Base-by-base conservation (phyloP, 1,140 invertebrate species). In the Ptiloglossa arizonensis region DNA sequence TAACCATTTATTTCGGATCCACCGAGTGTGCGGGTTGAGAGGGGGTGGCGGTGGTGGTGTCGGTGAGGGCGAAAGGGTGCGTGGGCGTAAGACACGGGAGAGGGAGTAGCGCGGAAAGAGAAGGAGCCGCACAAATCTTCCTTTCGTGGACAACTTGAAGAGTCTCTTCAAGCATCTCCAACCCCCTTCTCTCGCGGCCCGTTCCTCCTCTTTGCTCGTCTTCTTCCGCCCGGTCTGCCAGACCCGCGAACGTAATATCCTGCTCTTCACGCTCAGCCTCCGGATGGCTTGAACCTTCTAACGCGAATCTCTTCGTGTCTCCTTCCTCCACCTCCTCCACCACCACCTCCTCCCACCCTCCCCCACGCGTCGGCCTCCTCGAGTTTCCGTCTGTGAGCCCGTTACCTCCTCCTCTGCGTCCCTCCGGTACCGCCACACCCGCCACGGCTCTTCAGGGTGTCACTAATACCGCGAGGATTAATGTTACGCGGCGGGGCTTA, bases 391-490 rank as follows among this genome's bases (percentile, higher is more conserved):
- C 54, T 11, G 17, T 17, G 19, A n/a, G n/a, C n/a, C n/a, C 76
- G 54, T 50, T 56, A 35, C 22, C n/a, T 73, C 29, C 68, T 72
- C 59, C 48, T 59, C 52, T 71, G 56, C 54, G 32, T 22, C 66
- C 22, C 60, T 35, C 41, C 41, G 41, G 22, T 44, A n/a, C n/a
- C n/a, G n/a, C n/a, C n/a, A n/a, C n/a, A n/a, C n/a, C n/a, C n/a
- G n/a, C n/a, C n/a, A n/a, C 79, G 68, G 77, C 66, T 79, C 79
- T 80, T 86, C 78, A 84, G 52, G 74, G 79, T 84, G 86, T 87
- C 87, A 81, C 88, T 89, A 89, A 89, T 89, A 79, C 88, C 82
- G 82, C 54, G 54, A 87, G 89, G 88, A 90, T 90, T 90, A 90
- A 90, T 89, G 88, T 89, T 89, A 87, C 84, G 85, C 82, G 84